Conservation (phyloP, 2,797 vertebrate species). For the Sebastes miniatus region DNA sequence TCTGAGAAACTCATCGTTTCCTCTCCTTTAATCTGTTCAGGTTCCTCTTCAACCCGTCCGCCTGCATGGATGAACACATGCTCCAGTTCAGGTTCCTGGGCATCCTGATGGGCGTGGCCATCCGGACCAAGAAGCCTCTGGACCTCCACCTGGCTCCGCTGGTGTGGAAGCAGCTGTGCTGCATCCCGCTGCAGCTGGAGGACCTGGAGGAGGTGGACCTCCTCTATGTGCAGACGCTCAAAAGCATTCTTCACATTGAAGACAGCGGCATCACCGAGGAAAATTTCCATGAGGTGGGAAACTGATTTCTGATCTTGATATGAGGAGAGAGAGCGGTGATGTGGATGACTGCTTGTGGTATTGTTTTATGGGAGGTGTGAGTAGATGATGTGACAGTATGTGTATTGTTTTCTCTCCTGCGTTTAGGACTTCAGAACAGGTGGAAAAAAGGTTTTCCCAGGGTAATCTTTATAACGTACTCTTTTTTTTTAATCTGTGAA, state of each 20-base stretch:
- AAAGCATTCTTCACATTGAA: conserved; percentile 86
- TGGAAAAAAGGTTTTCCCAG: too few relatives aligned
- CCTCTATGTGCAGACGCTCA: conserved; percentile 84
- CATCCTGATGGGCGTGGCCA: conserved; percentile 86
- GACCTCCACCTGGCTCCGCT: conserved; percentile 85
- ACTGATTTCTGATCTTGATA: neutral
- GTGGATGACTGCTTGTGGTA: neutral
- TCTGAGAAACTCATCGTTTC: neutral
- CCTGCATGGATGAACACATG: conserved; percentile 82
- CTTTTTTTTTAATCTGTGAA: too few relatives aligned
- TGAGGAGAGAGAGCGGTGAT: neutral
- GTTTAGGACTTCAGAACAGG: too few relatives aligned
- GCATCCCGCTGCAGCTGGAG: conserved; percentile 81
- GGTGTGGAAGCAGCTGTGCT: conserved; percentile 88
- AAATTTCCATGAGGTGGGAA: conserved; percentile 84
- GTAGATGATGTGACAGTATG: too few relatives aligned
- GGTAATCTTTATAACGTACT: too few relatives aligned
- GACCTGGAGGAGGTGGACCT: conserved; percentile 87
- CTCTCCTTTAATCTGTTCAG: conserved; percentile 37
- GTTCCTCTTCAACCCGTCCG: conserved; percentile 83
- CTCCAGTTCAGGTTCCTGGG: conserved; percentile 85
- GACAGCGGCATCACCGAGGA: conserved; percentile 87
- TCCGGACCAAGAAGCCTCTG: conserved; percentile 87
- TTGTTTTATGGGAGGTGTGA: too few relatives aligned
- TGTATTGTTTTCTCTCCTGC: too few relatives aligned